Evolutionary conservation across 2,888 invertebrate genomes (phyloP), one percentile per base, ranked within the genome.

Genomic region (Polydrusus tereticollis): DNA sequence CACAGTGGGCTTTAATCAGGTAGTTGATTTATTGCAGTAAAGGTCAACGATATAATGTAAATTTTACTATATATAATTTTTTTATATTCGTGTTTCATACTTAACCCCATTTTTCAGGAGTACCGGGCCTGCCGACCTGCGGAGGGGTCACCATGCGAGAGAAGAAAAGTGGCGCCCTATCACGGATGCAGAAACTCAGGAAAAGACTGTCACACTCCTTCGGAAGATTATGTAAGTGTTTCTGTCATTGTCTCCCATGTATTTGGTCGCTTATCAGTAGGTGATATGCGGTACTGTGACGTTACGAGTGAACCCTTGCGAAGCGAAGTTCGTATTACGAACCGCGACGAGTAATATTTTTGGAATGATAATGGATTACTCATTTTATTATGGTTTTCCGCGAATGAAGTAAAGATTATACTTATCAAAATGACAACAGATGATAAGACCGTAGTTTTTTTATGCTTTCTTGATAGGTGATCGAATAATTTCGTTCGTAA

Each of bases 161-260:
- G 88, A 96, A 96, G 87, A 94, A 95, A 86, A 93, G 94, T 80
- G 95, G 95, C 82, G 94, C 96, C 80, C 90, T 97, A 86, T 94
- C 94, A 86, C 91, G 94, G 87, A 94, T 95, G 88, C 97, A 97
- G 88, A 97, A 96, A 88, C 91, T 97, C 84, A 94, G 96, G 88
- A 96, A 97, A 89, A 91, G 97, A 86, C 92, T 97, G 85, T 97
- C 97, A 84, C 94, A 96, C 87, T 97, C 97, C 88, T 97, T 97
- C 88, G 97, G 97, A 86, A 91, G 97, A 90, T 90, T 97, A 87
- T 95, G 97, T 97, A 89, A 96, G 97, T 71, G 26, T 2, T 23
- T 47, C 12, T 23, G 5, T 47, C 20, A 1, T 21, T 23, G 12
- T 47, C 12, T 47, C 5, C 23, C 2, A 21, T n/a, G 4, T 14